Base-by-base conservation (phyloP, 2,797 vertebrate genomes). In the Adrianichthys oophorus region DNA sequence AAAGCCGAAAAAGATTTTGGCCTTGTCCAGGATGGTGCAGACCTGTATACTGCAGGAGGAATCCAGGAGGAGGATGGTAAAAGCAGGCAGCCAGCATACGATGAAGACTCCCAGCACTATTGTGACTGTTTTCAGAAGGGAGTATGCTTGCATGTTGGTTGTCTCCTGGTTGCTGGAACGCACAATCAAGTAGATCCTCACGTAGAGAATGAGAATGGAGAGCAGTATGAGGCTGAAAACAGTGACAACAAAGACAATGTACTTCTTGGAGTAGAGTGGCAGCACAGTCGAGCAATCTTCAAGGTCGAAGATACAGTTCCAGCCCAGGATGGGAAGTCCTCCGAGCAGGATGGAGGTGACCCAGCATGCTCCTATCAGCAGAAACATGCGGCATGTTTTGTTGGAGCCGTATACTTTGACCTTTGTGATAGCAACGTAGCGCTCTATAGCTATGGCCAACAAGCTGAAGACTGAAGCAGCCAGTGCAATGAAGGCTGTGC, bases 101-200 rank as follows among this genome's bases (percentile, higher is more conserved):
- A 99, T 95, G 87, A 98, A 99, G 59, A 97, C 96, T 0, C 96
- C 97, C 70, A 99, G 78, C 19, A 99, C 96, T 10, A 98, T 97
- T 46, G 97, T 98, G 79, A 98, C 96, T 0, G 97, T 99, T 83
- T 97, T 97, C 67, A 99, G 91, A 58, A 98, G 68, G 0, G 95
- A 89, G 65, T 96, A 76, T 0, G 96, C 92, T 12, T 92, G 94
- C 0, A 91, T 87, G 54, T 90, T 92, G 68, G 92, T 88, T 0
- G 96, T 93, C 4, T 98, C 95, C 5, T 93, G 94, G 18, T 94
- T 95, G 87, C 96, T 98, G 57, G 94, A 94, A 52, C 95, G 95
- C 6, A 98, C 97, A n/a, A 96, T 93, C 70, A 94, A 93, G 83
- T 98, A 99, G 83, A 98, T 98, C 57, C 85, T 93, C 17, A 93